Evolutionary conservation across 2,113 vertebrate genomes (phyloP).

Genomic region (Triplophysa rosa): DNA sequence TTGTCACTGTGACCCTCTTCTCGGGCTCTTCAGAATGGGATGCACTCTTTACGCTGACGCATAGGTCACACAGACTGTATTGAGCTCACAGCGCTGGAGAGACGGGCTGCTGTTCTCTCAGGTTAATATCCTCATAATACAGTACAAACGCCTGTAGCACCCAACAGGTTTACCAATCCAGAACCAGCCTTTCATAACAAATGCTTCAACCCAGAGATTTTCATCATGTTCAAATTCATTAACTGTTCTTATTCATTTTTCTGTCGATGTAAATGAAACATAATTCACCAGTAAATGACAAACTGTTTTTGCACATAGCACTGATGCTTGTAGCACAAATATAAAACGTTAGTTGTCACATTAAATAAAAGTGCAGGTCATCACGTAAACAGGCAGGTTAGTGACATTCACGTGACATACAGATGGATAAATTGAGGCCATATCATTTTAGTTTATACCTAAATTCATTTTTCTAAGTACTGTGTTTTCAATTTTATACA

Average conservation of each 20-base stretch:
- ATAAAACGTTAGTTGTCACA: too few species aligned
- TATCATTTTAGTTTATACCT: too few species aligned
- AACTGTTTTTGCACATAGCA: too few species aligned
- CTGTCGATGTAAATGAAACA: not conserved
- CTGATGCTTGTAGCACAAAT: too few species aligned
- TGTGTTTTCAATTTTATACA: too few species aligned
- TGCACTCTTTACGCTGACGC: slow-evolving; percentile 49
- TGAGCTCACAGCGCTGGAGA: slow-evolving; percentile 64
- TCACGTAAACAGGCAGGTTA: too few species aligned
- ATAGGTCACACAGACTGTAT: slow-evolving; percentile 62
- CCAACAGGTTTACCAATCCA: not conserved
- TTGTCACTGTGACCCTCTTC: slow-evolving; percentile 66
- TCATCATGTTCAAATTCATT: not conserved
- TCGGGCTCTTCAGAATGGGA: slow-evolving; percentile 37
- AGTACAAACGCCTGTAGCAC: not conserved
- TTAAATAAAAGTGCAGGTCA: too few species aligned
- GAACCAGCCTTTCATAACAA: not conserved
- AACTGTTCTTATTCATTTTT: not conserved
- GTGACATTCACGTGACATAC: too few species aligned
- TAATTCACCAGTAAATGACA: too few species aligned
- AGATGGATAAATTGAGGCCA: too few species aligned
- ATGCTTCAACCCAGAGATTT: too few species aligned
- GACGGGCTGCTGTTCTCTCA: slow-evolving; percentile 31
- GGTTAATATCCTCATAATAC: not conserved
- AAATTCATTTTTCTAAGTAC: too few species aligned